A percentile compares a stretch with the other conserved stretches of the same genome.
phyloP scores from a whole-genome alignment of 35 echinoderm and acorn worm species.

The Stichopus chloronotus region DNA sequence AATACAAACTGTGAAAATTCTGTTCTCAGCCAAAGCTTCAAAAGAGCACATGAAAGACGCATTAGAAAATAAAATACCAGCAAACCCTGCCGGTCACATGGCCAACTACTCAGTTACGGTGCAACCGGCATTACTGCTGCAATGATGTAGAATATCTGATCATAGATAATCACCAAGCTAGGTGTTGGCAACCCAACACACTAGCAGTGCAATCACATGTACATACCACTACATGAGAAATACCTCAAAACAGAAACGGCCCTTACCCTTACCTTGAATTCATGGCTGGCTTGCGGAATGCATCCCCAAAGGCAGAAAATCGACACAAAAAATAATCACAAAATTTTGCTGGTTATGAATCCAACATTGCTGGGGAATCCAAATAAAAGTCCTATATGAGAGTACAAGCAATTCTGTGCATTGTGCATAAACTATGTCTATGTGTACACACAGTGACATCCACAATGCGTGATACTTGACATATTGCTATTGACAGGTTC shows the following conservation, averaged over 20 bases:
- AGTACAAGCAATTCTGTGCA: neutral
- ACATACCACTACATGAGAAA: too few relatives aligned
- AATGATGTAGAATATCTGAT: too few relatives aligned
- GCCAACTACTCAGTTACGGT: too few relatives aligned
- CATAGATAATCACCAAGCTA: neutral
- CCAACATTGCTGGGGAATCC: neutral
- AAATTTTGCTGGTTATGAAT: slow-evolving; percentile 41
- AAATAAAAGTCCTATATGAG: neutral
- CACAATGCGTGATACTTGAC: neutral
- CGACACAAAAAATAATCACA: neutral
- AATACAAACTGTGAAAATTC: too few relatives aligned
- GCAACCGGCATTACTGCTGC: too few relatives aligned
- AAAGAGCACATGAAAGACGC: too few relatives aligned
- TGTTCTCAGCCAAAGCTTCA: too few relatives aligned
- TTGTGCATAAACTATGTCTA: neutral
- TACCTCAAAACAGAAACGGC: too few relatives aligned
- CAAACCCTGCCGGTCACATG: too few relatives aligned
- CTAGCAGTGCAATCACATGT: too few relatives aligned
- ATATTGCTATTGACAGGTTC: slow-evolving; percentile 2
- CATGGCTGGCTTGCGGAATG: slow-evolving; percentile 47
- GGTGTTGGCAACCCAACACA: neutral
- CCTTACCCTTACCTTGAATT: slow-evolving; percentile 38
- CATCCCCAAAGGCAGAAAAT: slow-evolving; percentile 37
- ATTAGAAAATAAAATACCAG: too few relatives aligned
- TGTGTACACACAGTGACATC: neutral